These are phyloP conservation scores for Taurulus bubalis DNA, from an alignment of 2,113 vertebrate species.

Conservation along the genomic window DNA sequence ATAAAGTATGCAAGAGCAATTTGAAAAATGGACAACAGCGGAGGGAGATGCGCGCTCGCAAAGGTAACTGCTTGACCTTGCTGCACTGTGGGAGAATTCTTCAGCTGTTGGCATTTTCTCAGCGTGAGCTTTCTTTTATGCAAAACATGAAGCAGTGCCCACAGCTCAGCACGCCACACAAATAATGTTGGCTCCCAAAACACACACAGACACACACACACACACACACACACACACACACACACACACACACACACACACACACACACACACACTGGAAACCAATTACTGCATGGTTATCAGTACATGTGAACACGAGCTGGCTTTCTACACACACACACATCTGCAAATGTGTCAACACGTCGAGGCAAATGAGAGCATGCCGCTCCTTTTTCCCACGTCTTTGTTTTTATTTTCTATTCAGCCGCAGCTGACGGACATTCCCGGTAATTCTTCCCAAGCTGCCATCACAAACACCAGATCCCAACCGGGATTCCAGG, in stretches of 20 bases:
- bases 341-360: slow-evolving; percentile 17
- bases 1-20: slow-evolving; percentile 4
- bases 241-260: slow-evolving; percentile 22
- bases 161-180: slow-evolving; percentile 35
- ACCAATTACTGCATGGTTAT: slow-evolving; percentile 27
- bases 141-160: slow-evolving; percentile 62
- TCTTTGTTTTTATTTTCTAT: slow-evolving; percentile 11
- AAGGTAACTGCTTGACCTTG: slow-evolving; percentile 59
- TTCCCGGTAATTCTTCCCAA: neutral
- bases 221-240: slow-evolving; percentile 37
- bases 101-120: slow-evolving; percentile 67
- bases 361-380: neutral
- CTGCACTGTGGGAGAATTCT: slow-evolving; percentile 45
- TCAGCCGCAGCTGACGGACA: neutral
- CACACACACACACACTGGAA: slow-evolving; percentile 36
- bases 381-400: neutral
- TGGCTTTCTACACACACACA: neutral
- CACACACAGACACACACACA: slow-evolving; percentile 32
- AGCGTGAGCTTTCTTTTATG: slow-evolving; percentile 60
- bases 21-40: slow-evolving; percentile 31
- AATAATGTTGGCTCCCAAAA: slow-evolving; percentile 10
- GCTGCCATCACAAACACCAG: neutral
- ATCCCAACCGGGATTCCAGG: slow-evolving; percentile 15
- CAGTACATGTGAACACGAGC: slow-evolving; percentile 22
- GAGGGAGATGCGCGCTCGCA: slow-evolving; percentile 20